A percentile compares a stretch with the other conserved stretches of the same genome.
Conservation (phyloP, 92 coral and sea anemone genomes). For the Hydrozoanthus gracilis region DNA sequence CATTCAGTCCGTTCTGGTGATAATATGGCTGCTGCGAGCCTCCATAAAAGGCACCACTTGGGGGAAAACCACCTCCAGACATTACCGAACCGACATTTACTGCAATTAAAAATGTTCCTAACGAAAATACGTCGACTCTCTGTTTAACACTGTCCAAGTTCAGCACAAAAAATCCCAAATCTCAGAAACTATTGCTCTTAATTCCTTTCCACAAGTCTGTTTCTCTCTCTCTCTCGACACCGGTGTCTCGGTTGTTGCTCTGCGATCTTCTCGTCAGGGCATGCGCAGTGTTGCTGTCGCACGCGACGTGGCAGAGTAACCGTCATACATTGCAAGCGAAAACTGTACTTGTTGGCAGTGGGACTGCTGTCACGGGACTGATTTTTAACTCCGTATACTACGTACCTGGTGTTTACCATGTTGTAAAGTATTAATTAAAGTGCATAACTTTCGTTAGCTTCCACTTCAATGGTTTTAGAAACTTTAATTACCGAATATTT, state of each 20-base stretch:
- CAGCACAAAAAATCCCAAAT: conserved; percentile 10
- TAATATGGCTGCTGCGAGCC: conserved; percentile 77
- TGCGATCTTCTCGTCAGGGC: conserved; percentile 43
- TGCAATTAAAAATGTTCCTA: conserved; percentile 22
- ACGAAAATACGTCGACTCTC: background rate
- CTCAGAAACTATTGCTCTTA: background rate
- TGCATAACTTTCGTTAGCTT: too few relatives aligned
- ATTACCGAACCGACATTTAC: conserved; percentile 72
- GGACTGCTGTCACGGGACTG: too few relatives aligned
- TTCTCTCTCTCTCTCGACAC: background rate
- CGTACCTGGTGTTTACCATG: too few relatives aligned
- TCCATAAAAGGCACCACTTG: conserved; percentile 77
- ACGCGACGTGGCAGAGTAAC: conserved; percentile 89
- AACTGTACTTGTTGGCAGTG: background rate
- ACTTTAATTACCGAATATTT: too few relatives aligned
- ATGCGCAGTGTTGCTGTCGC: conserved; percentile 74
- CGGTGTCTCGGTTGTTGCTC: conserved; percentile 36
- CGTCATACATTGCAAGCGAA: conserved; percentile 60
- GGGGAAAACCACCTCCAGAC: conserved; percentile 81
- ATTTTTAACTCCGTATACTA: too few relatives aligned
- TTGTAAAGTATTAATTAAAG: too few relatives aligned
- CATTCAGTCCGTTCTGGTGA: conserved; percentile 74
- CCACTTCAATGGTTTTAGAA: too few relatives aligned
- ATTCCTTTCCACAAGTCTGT: background rate
- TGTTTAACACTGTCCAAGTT: background rate